Conservation (phyloP, 1,140 invertebrate genomes). For the Leptinotarsa lineolata region DNA sequence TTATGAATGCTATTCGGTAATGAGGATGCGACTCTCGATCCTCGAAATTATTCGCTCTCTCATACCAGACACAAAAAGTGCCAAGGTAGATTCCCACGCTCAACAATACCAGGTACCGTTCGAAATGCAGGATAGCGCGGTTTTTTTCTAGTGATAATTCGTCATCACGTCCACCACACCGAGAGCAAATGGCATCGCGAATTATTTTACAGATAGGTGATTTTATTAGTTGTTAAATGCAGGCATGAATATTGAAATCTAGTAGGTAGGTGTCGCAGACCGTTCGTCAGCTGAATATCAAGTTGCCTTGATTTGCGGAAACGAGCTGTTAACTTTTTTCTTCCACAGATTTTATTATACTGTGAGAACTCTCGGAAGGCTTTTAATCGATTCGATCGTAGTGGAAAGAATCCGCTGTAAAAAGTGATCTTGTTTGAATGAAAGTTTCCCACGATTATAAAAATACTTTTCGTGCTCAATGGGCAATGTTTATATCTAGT, state of each 20-base stretch:
- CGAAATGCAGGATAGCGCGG: conserved; percentile 10
- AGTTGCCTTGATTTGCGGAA: conserved; percentile 2
- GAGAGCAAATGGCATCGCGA: conserved; percentile 10
- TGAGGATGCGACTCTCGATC: not conserved
- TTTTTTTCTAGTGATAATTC: conserved; percentile 23
- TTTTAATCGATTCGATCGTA: not conserved
- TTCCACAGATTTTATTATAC: not conserved
- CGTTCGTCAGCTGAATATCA: not conserved
- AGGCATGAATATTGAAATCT: not conserved
- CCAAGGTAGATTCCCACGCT: conserved; percentile 18
- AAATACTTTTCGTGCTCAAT: no score
- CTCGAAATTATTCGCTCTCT: conserved; percentile 16
- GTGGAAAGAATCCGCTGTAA: not conserved
- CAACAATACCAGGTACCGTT: conserved; percentile 26
- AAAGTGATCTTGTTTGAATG: not conserved
- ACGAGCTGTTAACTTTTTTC: not conserved
- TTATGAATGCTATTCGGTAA: conserved; percentile 15
- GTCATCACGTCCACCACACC: conserved; percentile 14
- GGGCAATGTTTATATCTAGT: no score
- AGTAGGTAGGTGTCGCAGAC: not conserved
- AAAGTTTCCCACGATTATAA: not conserved
- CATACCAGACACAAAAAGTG: conserved; percentile 20
- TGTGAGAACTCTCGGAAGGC: not conserved
- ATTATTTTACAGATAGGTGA: conserved; percentile 3
- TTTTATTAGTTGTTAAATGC: conserved; percentile 8